A percentile compares a stretch with the other conserved stretches of the same genome.
phyloP scores from a whole-genome alignment of 2,888 invertebrate genomes.

The Drosophila trichaetosa region DNA sequence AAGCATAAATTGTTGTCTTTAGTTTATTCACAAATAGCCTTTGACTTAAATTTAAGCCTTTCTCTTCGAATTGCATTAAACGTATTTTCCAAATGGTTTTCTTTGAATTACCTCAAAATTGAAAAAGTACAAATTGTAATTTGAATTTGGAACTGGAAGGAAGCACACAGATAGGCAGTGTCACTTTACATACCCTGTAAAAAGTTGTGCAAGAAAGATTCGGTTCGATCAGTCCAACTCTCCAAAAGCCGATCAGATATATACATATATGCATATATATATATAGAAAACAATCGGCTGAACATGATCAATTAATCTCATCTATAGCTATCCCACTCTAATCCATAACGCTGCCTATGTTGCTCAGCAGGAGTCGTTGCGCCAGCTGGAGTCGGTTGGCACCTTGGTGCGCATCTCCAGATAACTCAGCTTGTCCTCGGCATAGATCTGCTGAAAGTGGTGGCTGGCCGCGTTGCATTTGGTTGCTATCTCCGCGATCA shows the following conservation, averaged over 20 bases:
- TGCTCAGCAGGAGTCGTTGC: constrained; percentile 25
- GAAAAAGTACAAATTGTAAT: not conserved
- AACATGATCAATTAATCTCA: not conserved
- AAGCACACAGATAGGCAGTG: constrained; percentile 4
- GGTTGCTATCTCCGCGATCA: constrained; percentile 45
- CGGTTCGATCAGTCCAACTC: not conserved
- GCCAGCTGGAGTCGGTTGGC: constrained; percentile 51
- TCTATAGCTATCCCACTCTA: constrained; percentile 8
- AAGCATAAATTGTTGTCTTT: not conserved
- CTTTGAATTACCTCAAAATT: not conserved
- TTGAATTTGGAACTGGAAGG: not conserved
- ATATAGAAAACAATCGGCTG: not conserved
- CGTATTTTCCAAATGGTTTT: not conserved
- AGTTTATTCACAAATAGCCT: constrained; percentile 2
- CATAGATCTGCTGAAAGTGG: constrained; percentile 59
- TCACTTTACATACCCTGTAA: not conserved
- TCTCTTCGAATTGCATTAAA: not conserved
- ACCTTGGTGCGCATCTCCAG: constrained; percentile 54
- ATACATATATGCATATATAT: not conserved
- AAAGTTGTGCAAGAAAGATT: not conserved
- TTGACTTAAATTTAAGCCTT: not conserved
- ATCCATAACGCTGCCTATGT: not conserved
- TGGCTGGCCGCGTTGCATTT: constrained; percentile 30
- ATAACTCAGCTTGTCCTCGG: constrained; percentile 52
- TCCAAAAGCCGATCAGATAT: not conserved